A percentile compares a stretch with the other conserved stretches of the same genome.
Conservation (phyloP, 2,888 invertebrate genomes). For the Lasioglossum villosulum region DNA sequence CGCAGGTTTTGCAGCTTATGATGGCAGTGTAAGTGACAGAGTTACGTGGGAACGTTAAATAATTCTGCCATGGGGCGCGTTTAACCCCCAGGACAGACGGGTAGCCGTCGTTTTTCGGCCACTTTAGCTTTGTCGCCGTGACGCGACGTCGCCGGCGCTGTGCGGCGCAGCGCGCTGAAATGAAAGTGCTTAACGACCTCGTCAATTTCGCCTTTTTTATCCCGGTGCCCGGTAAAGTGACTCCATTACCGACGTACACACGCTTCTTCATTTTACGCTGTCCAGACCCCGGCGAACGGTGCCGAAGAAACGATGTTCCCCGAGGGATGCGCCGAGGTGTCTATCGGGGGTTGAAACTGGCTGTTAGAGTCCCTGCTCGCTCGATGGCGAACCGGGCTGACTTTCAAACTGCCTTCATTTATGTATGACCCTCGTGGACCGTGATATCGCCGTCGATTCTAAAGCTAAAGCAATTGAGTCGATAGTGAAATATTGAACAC, state of each 20-base stretch:
- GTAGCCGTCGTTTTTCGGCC: slow-evolving; percentile 18
- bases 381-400: not conserved
- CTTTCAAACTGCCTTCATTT: slow-evolving; percentile 6
- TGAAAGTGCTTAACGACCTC: not conserved
- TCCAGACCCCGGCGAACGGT: not conserved
- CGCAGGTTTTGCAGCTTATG: not conserved
- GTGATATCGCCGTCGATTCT: slow-evolving; percentile 5
- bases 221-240: not conserved
- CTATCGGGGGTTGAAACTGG: not conserved
- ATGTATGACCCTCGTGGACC: slow-evolving; percentile 7
- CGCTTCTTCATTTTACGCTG: not conserved
- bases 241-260: slow-evolving; percentile 13
- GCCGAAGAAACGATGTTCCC: not conserved
- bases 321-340: not conserved
- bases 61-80: slow-evolving; percentile 19
- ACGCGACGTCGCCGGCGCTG: not conserved
- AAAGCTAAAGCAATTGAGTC: not conserved
- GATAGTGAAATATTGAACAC: not conserved
- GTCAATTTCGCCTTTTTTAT: slow-evolving; percentile 26
- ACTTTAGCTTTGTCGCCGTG: slow-evolving; percentile 17
- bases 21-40: not conserved
- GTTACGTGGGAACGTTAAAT: slow-evolving; percentile 26
- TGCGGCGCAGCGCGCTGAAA: not conserved
- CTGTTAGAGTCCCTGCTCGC: not conserved
- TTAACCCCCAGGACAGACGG: not conserved